Base-by-base conservation (phyloP, 2,888 invertebrate genomes). In the Chrysomela aeneicollis region DNA sequence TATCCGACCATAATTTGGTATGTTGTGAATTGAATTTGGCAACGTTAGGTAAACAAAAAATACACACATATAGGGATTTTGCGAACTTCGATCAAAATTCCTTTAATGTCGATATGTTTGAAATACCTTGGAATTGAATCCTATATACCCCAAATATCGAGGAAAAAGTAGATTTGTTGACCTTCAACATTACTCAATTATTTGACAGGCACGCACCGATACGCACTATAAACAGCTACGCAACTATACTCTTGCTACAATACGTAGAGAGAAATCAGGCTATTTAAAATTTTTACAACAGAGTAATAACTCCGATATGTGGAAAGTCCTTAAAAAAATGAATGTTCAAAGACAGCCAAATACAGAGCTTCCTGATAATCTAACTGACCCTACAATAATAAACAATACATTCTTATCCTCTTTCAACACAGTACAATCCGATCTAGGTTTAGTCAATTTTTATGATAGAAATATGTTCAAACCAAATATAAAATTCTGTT, bases 341-440 rank as follows among this genome's bases (percentile, higher is more conserved):
- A 47, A 47, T 9, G n/a, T 17, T 47, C 19, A 17, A 47, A 47
- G 47, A 19, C 47, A 47, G 17, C 47, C 47, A 15, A 47, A 19
- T 47, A 47, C 47, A 5, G 15, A 19, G 47, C 47, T 47, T 19
- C 47, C 47, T 47, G 17, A 18, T 17, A 47, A 47, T 42, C 17
- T 42, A 42, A 42, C 42, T 19, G 47, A 47, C 19, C 47, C 47
- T 15, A 5, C 47, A 47, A 47, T 17, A 18, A 18, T 47, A 18
- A 47, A 47, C 47, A 47, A 47, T 47, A 47, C 18, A 47, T 47
- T 47, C 17, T 18, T 17, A 47, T 47, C 47, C 47, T 47, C 47
- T 17, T 47, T 17, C 47, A 10, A 35, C 9, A 35, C 10, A 35
- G 35, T 35, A 35, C 35, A 12, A 35, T 3, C 35, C 35, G 35